Conservation (phyloP, 2,113 vertebrate species). For the Chelonoidis abingdonii region DNA sequence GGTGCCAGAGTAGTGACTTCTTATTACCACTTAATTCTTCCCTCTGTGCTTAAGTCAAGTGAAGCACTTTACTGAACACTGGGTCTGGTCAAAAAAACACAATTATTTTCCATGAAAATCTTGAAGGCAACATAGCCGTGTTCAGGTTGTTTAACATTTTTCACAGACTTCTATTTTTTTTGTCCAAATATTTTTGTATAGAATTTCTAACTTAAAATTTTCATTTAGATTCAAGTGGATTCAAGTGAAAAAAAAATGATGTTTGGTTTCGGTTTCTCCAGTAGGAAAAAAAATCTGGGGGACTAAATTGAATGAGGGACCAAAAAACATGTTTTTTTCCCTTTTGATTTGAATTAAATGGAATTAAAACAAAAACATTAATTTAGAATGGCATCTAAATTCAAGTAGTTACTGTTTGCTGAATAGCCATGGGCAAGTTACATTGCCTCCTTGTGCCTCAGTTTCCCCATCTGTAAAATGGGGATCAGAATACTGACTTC, state of each 20-base stretch:
- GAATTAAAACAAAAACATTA: neutral
- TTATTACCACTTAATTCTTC: neutral
- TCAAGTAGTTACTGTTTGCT: fast-evolving
- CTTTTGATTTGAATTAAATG: neutral
- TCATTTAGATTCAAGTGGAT: neutral
- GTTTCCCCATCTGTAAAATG: neutral
- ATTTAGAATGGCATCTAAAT: neutral
- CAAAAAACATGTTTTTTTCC: neutral
- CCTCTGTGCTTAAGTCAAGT: neutral
- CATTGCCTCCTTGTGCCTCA: neutral
- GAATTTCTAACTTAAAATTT: neutral
- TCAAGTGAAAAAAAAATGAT: neutral
- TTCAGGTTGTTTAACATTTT: fast-evolving
- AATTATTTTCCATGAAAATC: neutral
- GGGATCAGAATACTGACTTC: neutral
- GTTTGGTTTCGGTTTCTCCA: neutral
- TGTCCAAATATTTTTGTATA: neutral
- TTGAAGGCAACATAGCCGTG: neutral
- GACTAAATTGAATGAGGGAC: neutral
- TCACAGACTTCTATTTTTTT: fast-evolving
- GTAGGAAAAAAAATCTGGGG: fast-evolving
- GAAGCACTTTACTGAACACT: neutral
- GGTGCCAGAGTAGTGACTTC: fast-evolving
- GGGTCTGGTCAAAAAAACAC: neutral
- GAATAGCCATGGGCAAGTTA: neutral